Evolutionary conservation across 2,888 invertebrate genomes (phyloP).

Genomic region (Xanthia icteritia): DNA sequence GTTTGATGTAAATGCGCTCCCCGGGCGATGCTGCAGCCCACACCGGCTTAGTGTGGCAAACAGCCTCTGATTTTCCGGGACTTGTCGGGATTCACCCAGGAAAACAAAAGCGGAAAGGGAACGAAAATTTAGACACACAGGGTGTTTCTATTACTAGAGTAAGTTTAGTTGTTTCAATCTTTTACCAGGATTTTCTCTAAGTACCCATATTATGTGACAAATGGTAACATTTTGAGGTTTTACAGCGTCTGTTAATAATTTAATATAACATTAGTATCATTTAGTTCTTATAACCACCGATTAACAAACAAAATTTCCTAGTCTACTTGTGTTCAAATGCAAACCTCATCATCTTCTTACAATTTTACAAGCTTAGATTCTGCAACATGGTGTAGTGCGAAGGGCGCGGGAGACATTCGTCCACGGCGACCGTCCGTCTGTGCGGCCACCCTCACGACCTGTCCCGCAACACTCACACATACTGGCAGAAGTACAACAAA

Average conservation of each 20-base stretch:
- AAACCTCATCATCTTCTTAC: slow-evolving; percentile 3
- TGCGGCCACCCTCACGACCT: slow-evolving; percentile 68
- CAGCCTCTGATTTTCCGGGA: slow-evolving; percentile 38
- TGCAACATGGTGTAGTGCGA: slow-evolving; percentile 42
- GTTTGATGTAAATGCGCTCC: slow-evolving; percentile 85
- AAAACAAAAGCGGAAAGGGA: slow-evolving; percentile 26
- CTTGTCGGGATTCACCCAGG: slow-evolving; percentile 27
- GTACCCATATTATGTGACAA: background rate
- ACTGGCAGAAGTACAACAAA: slow-evolving; percentile 40
- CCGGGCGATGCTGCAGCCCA: slow-evolving; percentile 70
- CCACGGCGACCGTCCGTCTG: slow-evolving; percentile 77
- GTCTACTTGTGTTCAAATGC: background rate
- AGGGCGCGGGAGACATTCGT: slow-evolving; percentile 46
- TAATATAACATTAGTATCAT: background rate
- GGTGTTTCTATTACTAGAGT: background rate
- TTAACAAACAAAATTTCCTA: background rate
- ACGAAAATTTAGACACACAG: background rate
- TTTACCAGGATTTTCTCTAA: background rate
- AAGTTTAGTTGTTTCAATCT: slow-evolving; percentile 8
- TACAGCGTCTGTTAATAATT: background rate
- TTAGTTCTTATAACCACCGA: background rate
- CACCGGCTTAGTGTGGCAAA: slow-evolving; percentile 44
- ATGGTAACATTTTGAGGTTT: background rate
- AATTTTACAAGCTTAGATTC: slow-evolving; percentile 15
- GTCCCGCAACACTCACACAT: slow-evolving; percentile 55